Evolutionary conservation across 2,113 vertebrate genomes (phyloP), one percentile per base, ranked within the genome.

Genomic region (Felis catus): DNA sequence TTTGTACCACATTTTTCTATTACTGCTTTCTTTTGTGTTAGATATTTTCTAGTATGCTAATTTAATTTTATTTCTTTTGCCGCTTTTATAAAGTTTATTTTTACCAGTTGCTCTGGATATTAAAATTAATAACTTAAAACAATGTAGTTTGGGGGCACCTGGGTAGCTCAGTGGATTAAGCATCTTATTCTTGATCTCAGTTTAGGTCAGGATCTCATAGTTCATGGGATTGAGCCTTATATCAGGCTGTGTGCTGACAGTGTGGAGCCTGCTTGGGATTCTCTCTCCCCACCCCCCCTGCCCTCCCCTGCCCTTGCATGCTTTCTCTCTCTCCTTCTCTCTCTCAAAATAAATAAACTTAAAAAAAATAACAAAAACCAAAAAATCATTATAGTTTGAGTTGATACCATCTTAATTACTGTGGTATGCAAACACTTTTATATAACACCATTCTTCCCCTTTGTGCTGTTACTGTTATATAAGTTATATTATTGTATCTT

Each of bases 61-160:
- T 92, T 92, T 80, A 92, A 66, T 92, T 25, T 68, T 85, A 2
- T 74, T 61, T 45, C 11, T 29, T 84, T 92, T 96, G 36, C 14
- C 74, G 23, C 39, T 36, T 90, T 85, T 89, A 7, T n/a, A 85
- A 84, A 68, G 66, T 79, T 58, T 83, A 23, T 23, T 68, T 70
- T 63, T 95, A 85, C 63, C 53, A 65, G 3, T 93, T 96, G 31
- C 84, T 25, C 27, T 81, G 21, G 65, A 48, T 4, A n/a, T 85
- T 95, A 91, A 78, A 91, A 45, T 78, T n/a, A 91, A 58, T 8
- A 78, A 78, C 48, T 68, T 94, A 97, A 66, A 89, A 66, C 61
- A 84, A 0, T 58, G 2, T 80, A 73, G 15, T 80, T 86, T 94
- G 63, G 55, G 39, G 58, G 58, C 58, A 21, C 7, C 58, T 61